Percentiles rank a stretch among this genome's conserved stretches.
phyloP scores from a whole-genome alignment of 2,888 invertebrate genomes.

The Sisyra terminalis region DNA sequence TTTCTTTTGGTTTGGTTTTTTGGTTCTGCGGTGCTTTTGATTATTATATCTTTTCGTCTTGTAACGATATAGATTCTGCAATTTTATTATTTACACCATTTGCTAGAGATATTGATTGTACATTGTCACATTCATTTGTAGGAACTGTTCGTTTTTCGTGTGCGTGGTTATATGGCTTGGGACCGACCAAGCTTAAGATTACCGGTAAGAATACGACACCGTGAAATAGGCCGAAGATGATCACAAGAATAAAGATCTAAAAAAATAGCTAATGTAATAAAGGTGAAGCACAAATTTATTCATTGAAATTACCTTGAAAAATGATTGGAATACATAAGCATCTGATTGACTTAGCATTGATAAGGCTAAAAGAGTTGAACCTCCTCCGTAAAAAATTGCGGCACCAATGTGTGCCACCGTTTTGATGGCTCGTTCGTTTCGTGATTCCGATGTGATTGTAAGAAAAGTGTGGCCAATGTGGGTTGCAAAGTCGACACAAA shows the following conservation, averaged over 20 bases:
- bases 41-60: too few species aligned
- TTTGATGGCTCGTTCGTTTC: conserved; percentile 38
- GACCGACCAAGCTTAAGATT: conserved; percentile 55
- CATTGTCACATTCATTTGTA: too few species aligned
- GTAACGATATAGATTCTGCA: too few species aligned
- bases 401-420: conserved; percentile 58
- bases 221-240: conserved; percentile 61
- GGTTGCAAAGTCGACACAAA: conserved; percentile 72
- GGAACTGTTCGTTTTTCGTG: background rate
- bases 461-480: conserved; percentile 70
- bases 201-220: conserved; percentile 62
- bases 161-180: conserved; percentile 29
- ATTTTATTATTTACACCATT: too few species aligned
- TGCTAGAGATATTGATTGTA: too few species aligned
- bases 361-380: conserved; percentile 58
- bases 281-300: too few species aligned
- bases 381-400: conserved; percentile 61
- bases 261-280: conserved; percentile 26
- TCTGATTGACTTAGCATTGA: conserved; percentile 51
- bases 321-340: conserved; percentile 60
- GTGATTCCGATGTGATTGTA: conserved; percentile 29
- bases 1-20: too few species aligned
- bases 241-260: conserved; percentile 60
- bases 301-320: conserved; percentile 46
- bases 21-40: too few species aligned